These are phyloP conservation scores for Lepeophtheirus nordmannii DNA, from an alignment of 2,888 invertebrate genomes.

Conservation along the genomic window DNA sequence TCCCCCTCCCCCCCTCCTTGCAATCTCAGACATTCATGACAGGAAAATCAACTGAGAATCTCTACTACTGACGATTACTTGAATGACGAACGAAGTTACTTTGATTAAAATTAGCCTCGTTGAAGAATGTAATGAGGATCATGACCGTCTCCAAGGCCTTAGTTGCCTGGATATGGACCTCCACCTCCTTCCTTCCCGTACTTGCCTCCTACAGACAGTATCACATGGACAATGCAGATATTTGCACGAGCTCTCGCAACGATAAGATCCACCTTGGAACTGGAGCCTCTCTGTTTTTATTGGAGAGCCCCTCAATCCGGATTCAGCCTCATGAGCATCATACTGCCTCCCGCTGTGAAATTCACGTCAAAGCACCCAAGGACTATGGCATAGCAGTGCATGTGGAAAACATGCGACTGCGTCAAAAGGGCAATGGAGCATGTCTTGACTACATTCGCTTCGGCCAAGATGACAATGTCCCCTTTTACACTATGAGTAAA, in stretches of 20 bases:
- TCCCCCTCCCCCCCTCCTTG: too few relatives aligned
- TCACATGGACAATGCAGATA: conserved; percentile 12
- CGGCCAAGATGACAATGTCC: conserved; percentile 14
- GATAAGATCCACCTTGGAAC: conserved; percentile 3
- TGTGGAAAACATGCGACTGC: conserved; percentile 15
- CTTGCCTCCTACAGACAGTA: conserved; percentile 9
- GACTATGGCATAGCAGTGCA: conserved; percentile 20
- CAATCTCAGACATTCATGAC: too few relatives aligned
- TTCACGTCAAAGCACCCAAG: conserved; percentile 12
- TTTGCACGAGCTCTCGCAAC: background rate
- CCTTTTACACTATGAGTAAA: conserved; percentile 12
- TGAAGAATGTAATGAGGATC: background rate
- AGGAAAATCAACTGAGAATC: too few relatives aligned
- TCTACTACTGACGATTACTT: too few relatives aligned
- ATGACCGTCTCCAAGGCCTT: background rate
- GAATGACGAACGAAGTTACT: too few relatives aligned
- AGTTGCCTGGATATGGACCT: background rate
- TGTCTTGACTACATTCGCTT: conserved; percentile 22
- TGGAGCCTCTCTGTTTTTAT: background rate
- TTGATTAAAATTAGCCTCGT: too few relatives aligned
- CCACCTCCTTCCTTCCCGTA: background rate
- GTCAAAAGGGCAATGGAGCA: background rate
- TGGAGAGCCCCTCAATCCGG: background rate
- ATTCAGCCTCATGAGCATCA: conserved; percentile 8
- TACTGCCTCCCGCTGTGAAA: conserved; percentile 4